A percentile compares a stretch with the other conserved stretches of the same genome.
These are phyloP conservation scores for Zeus faber DNA, from an alignment of 2,113 vertebrate species.

Conservation along the genomic window DNA sequence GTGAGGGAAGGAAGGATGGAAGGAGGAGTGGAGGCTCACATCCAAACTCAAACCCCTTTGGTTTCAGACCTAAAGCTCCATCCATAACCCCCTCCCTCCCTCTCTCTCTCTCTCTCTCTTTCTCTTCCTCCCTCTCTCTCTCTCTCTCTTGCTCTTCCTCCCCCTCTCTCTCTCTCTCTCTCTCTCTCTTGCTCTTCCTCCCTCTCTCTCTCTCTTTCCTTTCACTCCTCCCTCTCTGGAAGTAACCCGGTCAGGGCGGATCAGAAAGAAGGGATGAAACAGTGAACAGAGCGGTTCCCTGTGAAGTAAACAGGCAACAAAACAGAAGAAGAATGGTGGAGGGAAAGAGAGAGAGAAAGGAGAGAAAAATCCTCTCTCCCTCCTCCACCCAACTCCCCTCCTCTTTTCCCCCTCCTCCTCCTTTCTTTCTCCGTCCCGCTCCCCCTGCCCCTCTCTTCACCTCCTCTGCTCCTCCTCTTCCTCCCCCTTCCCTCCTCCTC, in stretches of 20 bases:
- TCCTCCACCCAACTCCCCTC: not conserved
- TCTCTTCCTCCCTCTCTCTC: not conserved
- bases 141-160: not conserved
- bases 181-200: not conserved
- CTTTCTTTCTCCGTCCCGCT: too few relatives aligned
- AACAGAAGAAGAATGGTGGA: too few relatives aligned
- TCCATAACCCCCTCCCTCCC: conserved; percentile 15
- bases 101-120: not conserved
- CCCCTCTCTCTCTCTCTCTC: not conserved
- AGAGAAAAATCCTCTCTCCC: too few relatives aligned
- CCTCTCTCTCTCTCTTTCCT: not conserved
- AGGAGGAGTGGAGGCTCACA: not conserved
- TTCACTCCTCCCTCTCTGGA: not conserved
- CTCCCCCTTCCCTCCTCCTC: not conserved
- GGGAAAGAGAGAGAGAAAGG: too few relatives aligned
- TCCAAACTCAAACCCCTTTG: not conserved
- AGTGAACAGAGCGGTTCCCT: too few relatives aligned
- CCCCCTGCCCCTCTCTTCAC: too few relatives aligned
- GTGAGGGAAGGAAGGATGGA: not conserved
- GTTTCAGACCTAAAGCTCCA: not conserved
- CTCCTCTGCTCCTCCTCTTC: too few relatives aligned
- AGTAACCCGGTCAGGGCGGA: too few relatives aligned
- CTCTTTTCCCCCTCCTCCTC: not conserved
- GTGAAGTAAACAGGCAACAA: too few relatives aligned
- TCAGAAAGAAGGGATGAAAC: too few relatives aligned